Evolutionary conservation across 1,140 invertebrate species (phyloP).

Genomic region (Hypothenemus hampei): DNA sequence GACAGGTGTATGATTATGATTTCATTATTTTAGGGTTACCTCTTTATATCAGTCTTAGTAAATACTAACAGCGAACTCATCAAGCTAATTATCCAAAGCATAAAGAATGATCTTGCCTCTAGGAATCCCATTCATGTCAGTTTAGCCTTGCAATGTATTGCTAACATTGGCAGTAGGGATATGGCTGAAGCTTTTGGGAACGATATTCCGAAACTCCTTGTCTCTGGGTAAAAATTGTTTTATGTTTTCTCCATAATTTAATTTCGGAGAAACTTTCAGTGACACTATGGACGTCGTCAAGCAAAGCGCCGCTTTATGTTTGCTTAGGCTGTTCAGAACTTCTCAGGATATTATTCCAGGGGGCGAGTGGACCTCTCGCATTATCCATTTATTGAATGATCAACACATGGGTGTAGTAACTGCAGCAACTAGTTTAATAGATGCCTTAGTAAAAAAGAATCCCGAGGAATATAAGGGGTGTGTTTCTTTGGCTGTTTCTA

Average conservation of each 20-base stretch:
- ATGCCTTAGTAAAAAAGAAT: slow-evolving; percentile 96
- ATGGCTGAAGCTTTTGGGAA: slow-evolving; percentile 99
- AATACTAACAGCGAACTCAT: slow-evolving; percentile 99
- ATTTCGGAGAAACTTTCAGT: slow-evolving; percentile 50
- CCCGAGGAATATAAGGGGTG: slow-evolving; percentile 99
- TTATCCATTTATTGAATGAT: slow-evolving; percentile 98
- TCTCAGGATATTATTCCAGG: slow-evolving; percentile 92
- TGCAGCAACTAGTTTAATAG: slow-evolving; percentile 95
- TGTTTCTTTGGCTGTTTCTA: slow-evolving; percentile 94
- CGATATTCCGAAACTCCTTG: slow-evolving; percentile 96
- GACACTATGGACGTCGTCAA: slow-evolving; percentile 99
- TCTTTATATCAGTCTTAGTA: slow-evolving; percentile 99
- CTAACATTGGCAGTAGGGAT: slow-evolving; percentile 98
- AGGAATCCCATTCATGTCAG: slow-evolving; percentile 98
- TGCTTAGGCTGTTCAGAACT: slow-evolving; percentile 89
- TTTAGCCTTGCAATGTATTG: slow-evolving; percentile 98
- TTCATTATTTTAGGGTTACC: slow-evolving; percentile 85
- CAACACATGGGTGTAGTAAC: slow-evolving; percentile 99
- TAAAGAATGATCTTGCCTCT: slow-evolving; percentile 97
- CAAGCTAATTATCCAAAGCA: slow-evolving; percentile 98
- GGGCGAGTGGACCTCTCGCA: slow-evolving; percentile 97
- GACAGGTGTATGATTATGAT: no score
- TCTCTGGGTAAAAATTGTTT: slow-evolving; percentile 79
- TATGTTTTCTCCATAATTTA: neutral
- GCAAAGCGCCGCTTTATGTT: slow-evolving; percentile 96